phyloP scores from a whole-genome alignment of 1,140 invertebrate species.

The Lineus longissimus region DNA sequence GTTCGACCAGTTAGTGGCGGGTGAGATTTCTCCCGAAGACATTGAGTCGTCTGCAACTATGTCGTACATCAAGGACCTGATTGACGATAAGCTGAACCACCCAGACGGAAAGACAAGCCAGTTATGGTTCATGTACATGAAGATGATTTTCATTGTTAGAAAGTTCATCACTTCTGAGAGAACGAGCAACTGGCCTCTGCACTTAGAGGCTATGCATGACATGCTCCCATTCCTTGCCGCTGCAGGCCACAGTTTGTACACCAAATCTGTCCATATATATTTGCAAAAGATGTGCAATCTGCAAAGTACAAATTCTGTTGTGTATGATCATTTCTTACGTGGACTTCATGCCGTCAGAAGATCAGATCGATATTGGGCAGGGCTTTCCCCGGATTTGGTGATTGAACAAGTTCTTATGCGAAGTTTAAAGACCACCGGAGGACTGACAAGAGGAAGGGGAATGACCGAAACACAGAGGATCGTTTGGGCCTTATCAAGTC shows the following conservation, averaged over 20 bases:
- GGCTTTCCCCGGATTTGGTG: constrained; percentile 45
- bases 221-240: constrained; percentile 48
- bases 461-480: constrained; percentile 27
- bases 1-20: neutral
- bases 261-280: constrained; percentile 54
- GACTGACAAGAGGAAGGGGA: constrained; percentile 7
- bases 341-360: constrained; percentile 24
- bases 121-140: constrained; percentile 32
- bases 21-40: neutral
- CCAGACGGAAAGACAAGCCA: constrained; percentile 2
- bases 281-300: constrained; percentile 50
- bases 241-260: constrained; percentile 39
- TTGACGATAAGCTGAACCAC: neutral
- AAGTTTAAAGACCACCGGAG: constrained; percentile 49
- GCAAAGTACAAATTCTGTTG: constrained; percentile 13
- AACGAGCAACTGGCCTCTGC: constrained; percentile 29
- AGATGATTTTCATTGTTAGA: constrained; percentile 28
- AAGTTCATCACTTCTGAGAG: constrained; percentile 31
- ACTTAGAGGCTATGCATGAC: constrained; percentile 27
- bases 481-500: constrained; percentile 26
- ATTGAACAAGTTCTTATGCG: constrained; percentile 33
- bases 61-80: neutral
- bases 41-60: neutral
- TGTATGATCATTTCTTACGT: constrained; percentile 30
- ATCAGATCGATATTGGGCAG: constrained; percentile 50